These are phyloP conservation scores for Egretta garzetta DNA, from an alignment of 2,113 vertebrate species.

Conservation along the genomic window DNA sequence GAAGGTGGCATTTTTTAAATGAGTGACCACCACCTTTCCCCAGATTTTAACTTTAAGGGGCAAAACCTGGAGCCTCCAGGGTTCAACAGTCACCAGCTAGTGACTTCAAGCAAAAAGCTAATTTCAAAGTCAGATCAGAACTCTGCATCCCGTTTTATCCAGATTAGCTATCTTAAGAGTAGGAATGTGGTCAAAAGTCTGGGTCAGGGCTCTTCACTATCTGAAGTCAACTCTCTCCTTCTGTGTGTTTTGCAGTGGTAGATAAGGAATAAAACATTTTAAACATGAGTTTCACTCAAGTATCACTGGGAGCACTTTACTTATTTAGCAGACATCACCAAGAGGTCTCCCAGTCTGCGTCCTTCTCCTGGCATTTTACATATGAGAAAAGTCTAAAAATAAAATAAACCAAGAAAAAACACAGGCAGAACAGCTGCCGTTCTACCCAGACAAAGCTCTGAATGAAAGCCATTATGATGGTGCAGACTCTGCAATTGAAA, in stretches of 20 bases:
- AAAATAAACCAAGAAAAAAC: slow-evolving; percentile 9
- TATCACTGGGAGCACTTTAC: neutral
- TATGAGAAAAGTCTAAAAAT: slow-evolving; percentile 49
- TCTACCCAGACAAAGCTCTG: slow-evolving; percentile 29
- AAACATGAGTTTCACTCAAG: neutral
- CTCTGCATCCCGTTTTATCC: neutral
- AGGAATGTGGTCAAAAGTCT: neutral
- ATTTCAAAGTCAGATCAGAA: neutral
- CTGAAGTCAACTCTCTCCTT: neutral
- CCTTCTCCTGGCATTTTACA: slow-evolving; percentile 19
- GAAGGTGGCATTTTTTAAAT: neutral
- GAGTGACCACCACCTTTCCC: neutral
- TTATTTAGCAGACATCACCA: slow-evolving; percentile 5
- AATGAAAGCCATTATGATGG: neutral
- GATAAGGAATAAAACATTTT: neutral
- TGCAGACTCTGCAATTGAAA: slow-evolving; percentile 38
- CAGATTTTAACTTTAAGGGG: neutral
- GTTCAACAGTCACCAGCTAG: neutral
- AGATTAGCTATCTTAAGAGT: neutral
- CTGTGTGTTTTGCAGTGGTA: neutral
- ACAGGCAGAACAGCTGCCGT: slow-evolving; percentile 34
- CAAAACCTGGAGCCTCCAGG: neutral
- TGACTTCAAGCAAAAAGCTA: neutral
- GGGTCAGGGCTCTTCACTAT: neutral
- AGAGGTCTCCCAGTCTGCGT: rapidly evolving